Base-by-base conservation (phyloP, 2,113 vertebrate species). In the Nycticorax nycticorax region DNA sequence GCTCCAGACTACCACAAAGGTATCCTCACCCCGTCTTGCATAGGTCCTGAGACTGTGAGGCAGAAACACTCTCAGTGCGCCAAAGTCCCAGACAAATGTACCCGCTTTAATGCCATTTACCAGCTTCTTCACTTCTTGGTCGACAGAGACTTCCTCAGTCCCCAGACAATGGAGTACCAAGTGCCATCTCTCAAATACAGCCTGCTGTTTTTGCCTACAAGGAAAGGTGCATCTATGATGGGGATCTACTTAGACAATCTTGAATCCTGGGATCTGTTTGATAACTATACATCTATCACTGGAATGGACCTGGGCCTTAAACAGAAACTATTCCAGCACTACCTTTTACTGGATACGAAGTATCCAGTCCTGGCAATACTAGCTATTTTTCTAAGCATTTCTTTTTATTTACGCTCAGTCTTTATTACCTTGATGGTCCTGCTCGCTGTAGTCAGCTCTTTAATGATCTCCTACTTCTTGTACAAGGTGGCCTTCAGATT, bases 241-340 rank as follows among this genome's bases (percentile, higher is more conserved):
- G 98, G 98, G 74, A 99, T 99, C 82, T 99, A 99, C 95, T 97
- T 99, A 97, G 98, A 99, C 79, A 99, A 98, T 59, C 97, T 99
- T 1, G 98, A 99, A 63, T 97, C 98, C 14, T 97, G 97, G 91
- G 98, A 98, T 63, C 98, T 99, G 60, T 98, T 98, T 21, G 98
- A 99, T 94, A 99, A 99, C 76, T 99, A 99, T 22, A 99, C 99
- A 0, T 99, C 99, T 2, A 98, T 99, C 89, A 99, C 99, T 6
- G 99, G 99, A 71, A 99, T 99, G 98, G 99, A 99, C 96, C 97
- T 99, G 89, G 99, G 99, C 87, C 98, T 99, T 97, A 99, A 99
- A 97, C 98, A 99, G 95, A 98, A 97, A 41, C 98, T 99, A 67
- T 99, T 99, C 92, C 99, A 98, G 93, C 98, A 99, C 96, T 99